Base-by-base conservation (phyloP, 92 coral and sea anemone genomes). In the Phenganax subtilis region DNA sequence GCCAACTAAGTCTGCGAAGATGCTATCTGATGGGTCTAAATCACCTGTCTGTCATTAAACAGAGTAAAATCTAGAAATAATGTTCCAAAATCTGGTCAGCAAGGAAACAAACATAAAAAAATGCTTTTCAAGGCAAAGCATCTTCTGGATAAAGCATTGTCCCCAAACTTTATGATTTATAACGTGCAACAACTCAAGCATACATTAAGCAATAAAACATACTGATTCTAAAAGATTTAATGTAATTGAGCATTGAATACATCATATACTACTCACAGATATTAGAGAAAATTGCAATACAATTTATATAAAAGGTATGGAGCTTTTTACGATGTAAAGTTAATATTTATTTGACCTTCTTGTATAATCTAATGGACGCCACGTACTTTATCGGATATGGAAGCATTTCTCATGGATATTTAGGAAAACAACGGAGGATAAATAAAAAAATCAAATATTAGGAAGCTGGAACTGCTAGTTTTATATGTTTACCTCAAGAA, bases 401-500 rank as follows among this genome's bases (percentile, higher is more conserved):
- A 17, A 17, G 28, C 8, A 61, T 61, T 15, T 61, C 25, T 61
- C 67, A 61, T 56, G 60, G 60, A 56, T 15, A 29, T 27, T 66
- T 12, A 14, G 72, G 25, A 16, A 66, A 66, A 66, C 47, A 37
- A 37, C 47, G 5, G 47, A 37, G 47, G 47, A 37, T 37, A 37
- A 37, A 37, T 37, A 2, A 37, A 37, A 59, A 29, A 17, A 54
- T 9, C 30, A 7, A 51, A 72, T 0, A 72, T 51, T 20, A 51
- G 12, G 56, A 51, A 54, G 56, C 44, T 72, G 15, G 25, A 59
- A 72, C 8, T 51, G 29, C 44, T 52, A 9, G 12, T 14, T 37
- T 37, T 54, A 28, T 37, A 72, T 51, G 70, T 65, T 60, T 82
- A 91, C 94, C 88, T 94, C 98, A 29, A 94, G 86, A 44, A 94